Conservation (phyloP, 2,888 invertebrate species). For the Cryptus armator region DNA sequence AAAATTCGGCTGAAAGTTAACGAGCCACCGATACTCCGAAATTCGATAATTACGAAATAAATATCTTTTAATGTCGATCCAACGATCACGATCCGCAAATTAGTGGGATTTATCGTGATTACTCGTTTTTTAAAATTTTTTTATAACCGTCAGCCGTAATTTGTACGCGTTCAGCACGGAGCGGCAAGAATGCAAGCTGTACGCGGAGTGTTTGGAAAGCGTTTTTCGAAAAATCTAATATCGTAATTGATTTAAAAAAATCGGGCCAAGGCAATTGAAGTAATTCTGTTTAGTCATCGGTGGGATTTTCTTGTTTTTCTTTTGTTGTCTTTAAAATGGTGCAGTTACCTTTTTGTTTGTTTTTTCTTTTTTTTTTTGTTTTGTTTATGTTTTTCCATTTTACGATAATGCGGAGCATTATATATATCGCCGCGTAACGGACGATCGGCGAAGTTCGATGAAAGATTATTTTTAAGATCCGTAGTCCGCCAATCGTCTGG, state of each 20-base stretch:
- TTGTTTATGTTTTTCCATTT: slow-evolving; percentile 68
- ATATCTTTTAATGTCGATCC: slow-evolving; percentile 33
- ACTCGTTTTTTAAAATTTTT: slow-evolving; percentile 32
- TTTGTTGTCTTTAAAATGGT: slow-evolving; percentile 75
- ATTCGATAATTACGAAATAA: slow-evolving; percentile 39
- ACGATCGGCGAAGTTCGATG: slow-evolving; percentile 67
- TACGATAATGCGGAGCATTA: slow-evolving; percentile 45
- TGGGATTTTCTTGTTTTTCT: slow-evolving; percentile 51
- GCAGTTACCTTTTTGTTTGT: slow-evolving; percentile 57
- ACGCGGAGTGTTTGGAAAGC: slow-evolving; percentile 36
- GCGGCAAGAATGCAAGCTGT: slow-evolving; percentile 62
- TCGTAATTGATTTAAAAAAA: slow-evolving; percentile 54
- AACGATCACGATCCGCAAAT: slow-evolving; percentile 15
- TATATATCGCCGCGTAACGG: slow-evolving; percentile 49
- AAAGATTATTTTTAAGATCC: slow-evolving; percentile 52
- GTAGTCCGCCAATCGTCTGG: slow-evolving; percentile 70
- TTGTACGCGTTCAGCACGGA: slow-evolving; percentile 58
- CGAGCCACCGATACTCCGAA: slow-evolving; percentile 3
- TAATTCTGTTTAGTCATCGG: slow-evolving; percentile 78
- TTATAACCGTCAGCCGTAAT: slow-evolving; percentile 37
- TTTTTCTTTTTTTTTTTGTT: slow-evolving; percentile 29
- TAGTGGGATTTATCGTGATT: slow-evolving; percentile 20
- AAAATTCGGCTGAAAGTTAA: slow-evolving; percentile 16
- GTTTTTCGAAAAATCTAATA: slow-evolving; percentile 66
- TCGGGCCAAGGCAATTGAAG: slow-evolving; percentile 68